A percentile compares a stretch with the other conserved stretches of the same genome.
Conservation (phyloP, 92 coral and sea anemone species). For the Palythoa heliodiscus region DNA sequence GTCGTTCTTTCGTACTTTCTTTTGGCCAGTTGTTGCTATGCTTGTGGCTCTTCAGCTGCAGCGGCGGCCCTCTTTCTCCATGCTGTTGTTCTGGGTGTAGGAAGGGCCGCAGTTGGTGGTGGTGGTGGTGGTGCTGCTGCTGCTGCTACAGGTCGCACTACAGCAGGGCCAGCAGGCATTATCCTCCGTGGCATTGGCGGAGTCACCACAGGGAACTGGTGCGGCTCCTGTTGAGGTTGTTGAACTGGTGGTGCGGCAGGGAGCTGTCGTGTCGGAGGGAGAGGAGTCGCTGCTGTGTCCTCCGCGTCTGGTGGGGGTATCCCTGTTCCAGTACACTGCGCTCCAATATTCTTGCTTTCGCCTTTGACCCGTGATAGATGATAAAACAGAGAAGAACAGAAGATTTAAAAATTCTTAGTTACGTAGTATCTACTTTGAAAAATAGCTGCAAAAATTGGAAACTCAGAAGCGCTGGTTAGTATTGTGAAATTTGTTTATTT, state of each 20-base stretch:
- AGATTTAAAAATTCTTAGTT: too few species aligned
- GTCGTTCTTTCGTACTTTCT: slow-evolving; percentile 32
- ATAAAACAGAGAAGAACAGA: too few species aligned
- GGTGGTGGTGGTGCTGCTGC: not conserved
- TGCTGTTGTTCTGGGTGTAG: slow-evolving; percentile 4
- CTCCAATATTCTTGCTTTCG: too few species aligned
- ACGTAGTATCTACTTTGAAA: too few species aligned
- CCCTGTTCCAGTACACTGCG: too few species aligned
- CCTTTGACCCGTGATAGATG: too few species aligned
- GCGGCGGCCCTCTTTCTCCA: not conserved
- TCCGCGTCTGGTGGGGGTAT: too few species aligned
- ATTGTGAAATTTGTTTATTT: too few species aligned
- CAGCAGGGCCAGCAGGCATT: not conserved
- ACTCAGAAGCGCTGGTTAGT: too few species aligned
- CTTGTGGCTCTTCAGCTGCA: not conserved
- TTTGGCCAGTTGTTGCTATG: not conserved
- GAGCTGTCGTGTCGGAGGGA: not conserved
- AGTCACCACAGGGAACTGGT: not conserved
- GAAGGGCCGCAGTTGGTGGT: not conserved
- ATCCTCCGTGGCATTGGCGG: not conserved
- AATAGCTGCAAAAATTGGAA: too few species aligned
- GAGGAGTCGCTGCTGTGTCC: not conserved
- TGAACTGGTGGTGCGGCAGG: not conserved
- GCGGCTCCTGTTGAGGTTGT: not conserved
- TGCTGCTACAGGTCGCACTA: not conserved